Evolutionary conservation across 2,113 vertebrate species (phyloP).

Genomic region (Mormyrus lacerda): DNA sequence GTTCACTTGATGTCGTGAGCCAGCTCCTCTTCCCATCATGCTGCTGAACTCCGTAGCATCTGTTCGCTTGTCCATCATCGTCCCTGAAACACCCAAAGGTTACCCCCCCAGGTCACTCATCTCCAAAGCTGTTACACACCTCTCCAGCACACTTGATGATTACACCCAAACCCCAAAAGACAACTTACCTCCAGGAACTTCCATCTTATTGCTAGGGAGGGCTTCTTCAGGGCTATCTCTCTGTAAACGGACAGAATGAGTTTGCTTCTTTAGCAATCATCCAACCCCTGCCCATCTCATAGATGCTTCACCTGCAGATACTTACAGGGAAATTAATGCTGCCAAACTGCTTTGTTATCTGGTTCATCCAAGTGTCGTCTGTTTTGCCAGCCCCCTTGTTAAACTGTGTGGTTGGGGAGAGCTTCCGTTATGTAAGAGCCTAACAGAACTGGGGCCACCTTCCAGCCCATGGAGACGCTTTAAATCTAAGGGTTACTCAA

Average conservation of each 20-base stretch:
- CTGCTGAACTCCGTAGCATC: constrained; percentile 85
- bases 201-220: constrained; percentile 83
- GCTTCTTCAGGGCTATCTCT: constrained; percentile 88
- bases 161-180: neutral
- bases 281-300: neutral
- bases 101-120: neutral
- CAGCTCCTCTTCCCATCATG: constrained; percentile 75
- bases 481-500: neutral
- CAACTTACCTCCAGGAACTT: constrained; percentile 71
- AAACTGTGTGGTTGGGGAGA: constrained; percentile 65
- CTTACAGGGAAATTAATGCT: constrained; percentile 88
- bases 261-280: neutral
- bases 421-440: neutral
- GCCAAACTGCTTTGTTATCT: constrained; percentile 90
- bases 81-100: constrained; percentile 51
- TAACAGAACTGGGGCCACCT: too few relatives aligned
- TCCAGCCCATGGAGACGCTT: neutral
- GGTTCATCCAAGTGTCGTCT: constrained; percentile 92
- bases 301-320: constrained; percentile 8
- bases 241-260: constrained; percentile 52
- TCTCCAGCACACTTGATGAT: neutral
- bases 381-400: constrained; percentile 85
- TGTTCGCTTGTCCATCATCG: constrained; percentile 82
- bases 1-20: constrained; percentile 79
- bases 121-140: neutral